A percentile compares a stretch with the other conserved stretches of the same genome.
These are phyloP conservation scores for Patella pellucida DNA, from an alignment of 2,888 invertebrate species.

Conservation along the genomic window DNA sequence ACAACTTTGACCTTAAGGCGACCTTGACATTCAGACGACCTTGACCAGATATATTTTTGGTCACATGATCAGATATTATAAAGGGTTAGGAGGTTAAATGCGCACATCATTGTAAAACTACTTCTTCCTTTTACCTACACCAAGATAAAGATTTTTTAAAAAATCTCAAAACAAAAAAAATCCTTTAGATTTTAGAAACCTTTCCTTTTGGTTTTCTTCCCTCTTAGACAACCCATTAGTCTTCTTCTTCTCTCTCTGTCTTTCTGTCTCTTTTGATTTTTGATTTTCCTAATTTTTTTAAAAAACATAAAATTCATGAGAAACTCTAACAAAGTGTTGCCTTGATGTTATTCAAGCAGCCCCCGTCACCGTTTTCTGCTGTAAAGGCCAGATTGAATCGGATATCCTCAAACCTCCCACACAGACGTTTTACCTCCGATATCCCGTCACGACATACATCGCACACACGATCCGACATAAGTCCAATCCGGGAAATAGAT, in stretches of 20 bases:
- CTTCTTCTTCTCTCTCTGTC: too few relatives aligned
- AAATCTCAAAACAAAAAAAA: too few relatives aligned
- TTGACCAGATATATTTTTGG: too few relatives aligned
- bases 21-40: too few relatives aligned
- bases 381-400: slow-evolving; percentile 21
- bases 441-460: slow-evolving; percentile 13
- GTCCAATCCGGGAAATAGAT: background rate
- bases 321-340: slow-evolving; percentile 21
- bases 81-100: background rate
- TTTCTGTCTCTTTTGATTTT: background rate
- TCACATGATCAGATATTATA: too few relatives aligned
- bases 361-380: slow-evolving; percentile 32
- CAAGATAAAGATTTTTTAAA: too few relatives aligned
- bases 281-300: background rate
- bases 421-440: slow-evolving; percentile 36
- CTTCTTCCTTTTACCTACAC: background rate
- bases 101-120: background rate
- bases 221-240: too few relatives aligned
- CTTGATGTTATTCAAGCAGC: slow-evolving; percentile 39
- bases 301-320: background rate
- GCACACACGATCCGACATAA: slow-evolving; percentile 6
- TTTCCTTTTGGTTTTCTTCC: too few relatives aligned
- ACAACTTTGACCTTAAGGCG: too few relatives aligned
- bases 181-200: too few relatives aligned
- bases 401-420: slow-evolving; percentile 28